Evolutionary conservation across 2,113 vertebrate species (phyloP).

Genomic region (Marmota flaviventris): DNA sequence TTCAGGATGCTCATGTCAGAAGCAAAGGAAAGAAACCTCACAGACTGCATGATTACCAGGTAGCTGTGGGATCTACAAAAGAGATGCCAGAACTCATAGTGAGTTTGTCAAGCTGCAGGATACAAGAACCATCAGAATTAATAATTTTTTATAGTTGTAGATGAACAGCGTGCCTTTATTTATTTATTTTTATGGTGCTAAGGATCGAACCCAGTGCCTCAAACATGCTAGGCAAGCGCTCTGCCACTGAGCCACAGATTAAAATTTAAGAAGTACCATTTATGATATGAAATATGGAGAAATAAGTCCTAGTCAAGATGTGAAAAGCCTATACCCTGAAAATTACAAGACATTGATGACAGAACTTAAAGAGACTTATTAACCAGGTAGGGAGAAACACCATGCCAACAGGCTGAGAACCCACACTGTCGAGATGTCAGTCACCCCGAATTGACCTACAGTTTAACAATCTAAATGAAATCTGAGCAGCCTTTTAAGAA

Average conservation of each 20-base stretch:
- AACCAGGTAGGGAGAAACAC: background rate
- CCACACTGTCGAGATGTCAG: background rate
- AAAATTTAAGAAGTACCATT: background rate
- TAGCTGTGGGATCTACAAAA: background rate
- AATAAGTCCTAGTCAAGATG: background rate
- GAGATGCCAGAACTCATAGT: background rate
- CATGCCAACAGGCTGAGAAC: background rate
- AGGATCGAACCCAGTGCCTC: no score
- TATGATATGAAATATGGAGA: background rate
- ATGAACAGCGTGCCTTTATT: no score
- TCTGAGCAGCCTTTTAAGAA: background rate
- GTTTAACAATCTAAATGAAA: background rate
- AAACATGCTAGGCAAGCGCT: no score
- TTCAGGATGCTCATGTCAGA: background rate
- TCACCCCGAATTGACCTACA: background rate
- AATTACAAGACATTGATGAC: accelerated
- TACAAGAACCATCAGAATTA: background rate
- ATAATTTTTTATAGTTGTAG: background rate
- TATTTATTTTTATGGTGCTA: no score
- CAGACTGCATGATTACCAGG: no score
- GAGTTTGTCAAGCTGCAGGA: background rate
- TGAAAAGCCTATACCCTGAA: background rate
- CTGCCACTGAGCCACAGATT: no score
- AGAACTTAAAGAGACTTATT: background rate
- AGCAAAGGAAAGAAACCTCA: background rate